Base-by-base conservation (phyloP, 2,888 invertebrate genomes). In the Andrena flavipes region DNA sequence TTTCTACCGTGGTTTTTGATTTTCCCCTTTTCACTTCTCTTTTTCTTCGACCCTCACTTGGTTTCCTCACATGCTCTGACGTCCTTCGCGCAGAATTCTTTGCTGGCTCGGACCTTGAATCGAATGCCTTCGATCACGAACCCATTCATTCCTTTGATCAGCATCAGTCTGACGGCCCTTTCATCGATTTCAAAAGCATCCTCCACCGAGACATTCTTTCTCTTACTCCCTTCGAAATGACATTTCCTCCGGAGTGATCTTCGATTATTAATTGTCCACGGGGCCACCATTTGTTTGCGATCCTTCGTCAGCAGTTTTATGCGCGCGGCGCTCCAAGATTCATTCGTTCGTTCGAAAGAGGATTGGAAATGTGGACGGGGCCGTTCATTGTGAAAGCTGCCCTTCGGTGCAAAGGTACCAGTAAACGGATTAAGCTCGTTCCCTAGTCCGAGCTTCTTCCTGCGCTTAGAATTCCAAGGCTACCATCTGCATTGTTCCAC, bases 91-190 rank as follows among this genome's bases (percentile, higher is more conserved):
- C 72, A 51, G 74, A 72, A 62, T 62, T 76, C 72, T 54, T 30
- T 35, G 59, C 48, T 73, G 67, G 51, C 62, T 71, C 54, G 64
- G 48, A 80, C 69, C 64, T 62, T 33, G 48, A 35, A 48, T 48
- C 67, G 60, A 71, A 69, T 73, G 63, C 73, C 62, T 80, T 73
- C 80, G 74, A 65, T 64, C 69, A 49, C 48, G 59, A 64, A 49
- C 59, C n/a, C 42, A 23, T 33, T 62, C 67, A 59, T 51, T 56
- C 81, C 76, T 86, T 86, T 86, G 76, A 84, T 74, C 84, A 67
- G 26, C 54, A 23, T 7, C 51, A 10, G 35, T 26, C 63, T 8
- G 67, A 67, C 59, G 62, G 65, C 67, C 49, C 64, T 73, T 72
- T 30, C 16, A 74, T 83, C 82, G 73, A 60, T 72, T 51, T 33